Base-by-base conservation (phyloP, 2,113 vertebrate species). In the Microtus montanus region DNA sequence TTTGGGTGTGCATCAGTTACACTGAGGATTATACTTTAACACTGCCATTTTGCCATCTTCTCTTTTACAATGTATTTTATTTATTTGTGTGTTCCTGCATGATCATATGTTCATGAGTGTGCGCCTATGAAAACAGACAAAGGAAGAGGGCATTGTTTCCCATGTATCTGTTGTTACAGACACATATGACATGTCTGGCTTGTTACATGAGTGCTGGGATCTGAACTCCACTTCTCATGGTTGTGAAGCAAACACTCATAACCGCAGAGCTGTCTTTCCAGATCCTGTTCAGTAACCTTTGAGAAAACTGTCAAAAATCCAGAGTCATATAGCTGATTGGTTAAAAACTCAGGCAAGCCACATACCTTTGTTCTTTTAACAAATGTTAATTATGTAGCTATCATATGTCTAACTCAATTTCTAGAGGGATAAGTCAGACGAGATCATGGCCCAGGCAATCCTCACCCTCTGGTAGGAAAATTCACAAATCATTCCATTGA, bases 261-360 rank as follows among this genome's bases (percentile, higher is more conserved):
- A 68, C 17, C 19, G 22, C 64, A 86, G 30, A 35, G 1, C 28
- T 6, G 49, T 49, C 41, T 68, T 41, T 86, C 41, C 63, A 68
- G 41, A 84, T 20, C 5, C 41, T 5, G 20, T 47, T 85, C 33
- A 41, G 49, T 44, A 22, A 75, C 93, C 47, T 87, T 93, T 52
- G 52, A 77, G 44, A 91, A 96, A 96, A 75, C 6, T 58, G n/a
- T 70, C 17, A 35, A 75, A 89, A 90, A 54, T 75, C 86, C 33
- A 5, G 44, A 33, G 89, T 79, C n/a, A 44, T 35, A 38, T 41
- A 85, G 24, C 41, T 87, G 11, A 78, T 52, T 63, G 61, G 4
- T 38, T 64, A 61, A 54, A 74, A 87, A 89, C 49, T 77, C 38
- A 64, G 73, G 63, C 19, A 89, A 93, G 22, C 30, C 7, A 20